Conservation (phyloP, 2,113 vertebrate species). For the Octodon degus region DNA sequence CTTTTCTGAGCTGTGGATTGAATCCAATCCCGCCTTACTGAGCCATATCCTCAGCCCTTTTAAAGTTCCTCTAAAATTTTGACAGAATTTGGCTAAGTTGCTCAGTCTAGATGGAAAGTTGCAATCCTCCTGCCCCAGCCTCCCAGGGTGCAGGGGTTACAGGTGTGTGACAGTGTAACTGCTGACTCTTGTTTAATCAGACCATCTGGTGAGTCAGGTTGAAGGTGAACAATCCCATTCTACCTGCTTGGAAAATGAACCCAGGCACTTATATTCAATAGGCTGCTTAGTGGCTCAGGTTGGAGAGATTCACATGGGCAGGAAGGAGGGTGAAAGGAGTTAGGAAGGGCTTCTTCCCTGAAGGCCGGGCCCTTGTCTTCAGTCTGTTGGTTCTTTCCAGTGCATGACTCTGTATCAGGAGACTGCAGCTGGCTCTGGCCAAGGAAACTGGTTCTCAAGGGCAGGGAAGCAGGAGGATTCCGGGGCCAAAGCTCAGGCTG, state of each 20-base stretch:
- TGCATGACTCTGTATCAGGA: fast-evolving
- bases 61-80: neutral
- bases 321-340: neutral
- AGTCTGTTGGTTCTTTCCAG: neutral
- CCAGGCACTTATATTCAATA: neutral
- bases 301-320: neutral
- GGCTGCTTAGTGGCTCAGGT: neutral
- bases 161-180: neutral
- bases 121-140: neutral
- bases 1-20: neutral
- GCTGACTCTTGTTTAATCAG: neutral
- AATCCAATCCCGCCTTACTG: neutral
- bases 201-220: neutral
- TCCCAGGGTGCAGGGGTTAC: neutral
- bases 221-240: neutral
- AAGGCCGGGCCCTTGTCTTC: fast-evolving
- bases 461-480: neutral
- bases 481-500: neutral
- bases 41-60: neutral
- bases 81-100: neutral
- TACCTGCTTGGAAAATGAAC: neutral
- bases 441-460: neutral
- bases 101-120: neutral
- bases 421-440: neutral
- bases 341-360: neutral